phyloP scores from a whole-genome alignment of 1,140 invertebrate species.

The Gyrodactylus bullatarudis region DNA sequence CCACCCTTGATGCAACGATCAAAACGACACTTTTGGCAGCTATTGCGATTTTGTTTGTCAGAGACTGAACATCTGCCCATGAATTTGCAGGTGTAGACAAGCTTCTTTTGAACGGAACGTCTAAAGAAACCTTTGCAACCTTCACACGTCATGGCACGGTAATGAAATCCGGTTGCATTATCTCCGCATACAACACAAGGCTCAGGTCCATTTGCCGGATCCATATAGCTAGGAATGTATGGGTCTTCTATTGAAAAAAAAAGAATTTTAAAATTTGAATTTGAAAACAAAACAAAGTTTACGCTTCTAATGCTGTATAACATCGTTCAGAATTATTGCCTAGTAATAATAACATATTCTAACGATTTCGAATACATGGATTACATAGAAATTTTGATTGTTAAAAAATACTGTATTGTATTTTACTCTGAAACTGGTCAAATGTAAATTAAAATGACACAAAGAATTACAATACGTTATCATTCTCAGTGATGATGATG shows the following conservation, averaged over 20 bases:
- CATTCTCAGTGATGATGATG: too few species aligned
- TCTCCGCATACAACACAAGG: conserved; percentile 21
- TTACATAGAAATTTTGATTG: too few species aligned
- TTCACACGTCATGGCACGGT: conserved; percentile 19
- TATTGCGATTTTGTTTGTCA: conserved; percentile 17
- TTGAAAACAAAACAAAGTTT: not conserved
- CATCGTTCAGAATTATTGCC: too few species aligned
- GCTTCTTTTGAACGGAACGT: conserved; percentile 16
- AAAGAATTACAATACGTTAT: too few species aligned
- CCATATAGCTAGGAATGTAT: conserved; percentile 18
- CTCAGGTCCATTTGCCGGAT: conserved; percentile 14
- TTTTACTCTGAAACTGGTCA: too few species aligned
- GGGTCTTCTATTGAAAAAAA: conserved; percentile 11
- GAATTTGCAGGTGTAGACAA: conserved; percentile 19
- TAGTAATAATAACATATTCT: too few species aligned
- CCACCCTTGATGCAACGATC: conserved; percentile 17
- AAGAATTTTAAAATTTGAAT: not conserved
- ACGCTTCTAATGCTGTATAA: too few species aligned
- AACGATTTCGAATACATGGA: too few species aligned
- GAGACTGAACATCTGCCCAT: conserved; percentile 16
- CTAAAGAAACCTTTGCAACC: conserved; percentile 22
- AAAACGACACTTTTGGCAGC: conserved; percentile 18
- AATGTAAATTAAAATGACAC: too few species aligned
- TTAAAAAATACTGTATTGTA: too few species aligned
- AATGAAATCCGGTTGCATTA: conserved; percentile 21